These are phyloP conservation scores for Drosophila insularis DNA, from an alignment of 1,140 invertebrate species.

Conservation along the genomic window DNA sequence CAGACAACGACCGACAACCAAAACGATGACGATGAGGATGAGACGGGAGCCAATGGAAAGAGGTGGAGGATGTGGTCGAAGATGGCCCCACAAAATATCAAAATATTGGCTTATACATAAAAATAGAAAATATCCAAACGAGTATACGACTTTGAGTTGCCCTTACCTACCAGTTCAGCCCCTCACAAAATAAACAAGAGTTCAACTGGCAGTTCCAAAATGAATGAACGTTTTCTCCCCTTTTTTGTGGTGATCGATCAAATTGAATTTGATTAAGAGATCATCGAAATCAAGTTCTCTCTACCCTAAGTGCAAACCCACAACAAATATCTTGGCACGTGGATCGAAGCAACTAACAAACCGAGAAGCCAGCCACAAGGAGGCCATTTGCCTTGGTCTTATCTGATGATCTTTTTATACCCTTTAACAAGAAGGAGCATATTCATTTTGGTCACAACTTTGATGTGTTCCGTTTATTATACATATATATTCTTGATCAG, in stretches of 20 bases:
- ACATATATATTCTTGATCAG: too few species aligned
- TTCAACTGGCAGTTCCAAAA: too few species aligned
- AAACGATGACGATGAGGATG: background rate
- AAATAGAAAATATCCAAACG: slow-evolving; percentile 9
- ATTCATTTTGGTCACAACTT: too few species aligned
- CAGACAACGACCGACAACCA: background rate
- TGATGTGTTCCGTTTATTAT: too few species aligned
- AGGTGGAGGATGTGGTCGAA: background rate
- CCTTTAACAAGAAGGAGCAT: slow-evolving; percentile 33
- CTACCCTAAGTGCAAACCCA: too few species aligned
- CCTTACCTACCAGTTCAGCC: background rate
- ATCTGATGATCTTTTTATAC: slow-evolving; percentile 43
- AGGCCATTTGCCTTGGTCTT: slow-evolving; percentile 12
- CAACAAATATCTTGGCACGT: background rate
- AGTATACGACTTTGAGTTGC: background rate
- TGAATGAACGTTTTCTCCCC: too few species aligned
- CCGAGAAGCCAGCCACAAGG: slow-evolving; percentile 5
- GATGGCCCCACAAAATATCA: slow-evolving; percentile 51
- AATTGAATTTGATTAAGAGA: too few species aligned
- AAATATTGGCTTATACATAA: slow-evolving; percentile 57
- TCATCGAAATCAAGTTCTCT: too few species aligned
- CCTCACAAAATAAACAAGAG: too few species aligned
- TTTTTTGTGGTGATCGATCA: too few species aligned
- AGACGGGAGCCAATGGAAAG: slow-evolving; percentile 7
- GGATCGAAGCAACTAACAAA: too few species aligned